Conservation (phyloP, 2,113 vertebrate species). For the Stercorarius parasiticus region DNA sequence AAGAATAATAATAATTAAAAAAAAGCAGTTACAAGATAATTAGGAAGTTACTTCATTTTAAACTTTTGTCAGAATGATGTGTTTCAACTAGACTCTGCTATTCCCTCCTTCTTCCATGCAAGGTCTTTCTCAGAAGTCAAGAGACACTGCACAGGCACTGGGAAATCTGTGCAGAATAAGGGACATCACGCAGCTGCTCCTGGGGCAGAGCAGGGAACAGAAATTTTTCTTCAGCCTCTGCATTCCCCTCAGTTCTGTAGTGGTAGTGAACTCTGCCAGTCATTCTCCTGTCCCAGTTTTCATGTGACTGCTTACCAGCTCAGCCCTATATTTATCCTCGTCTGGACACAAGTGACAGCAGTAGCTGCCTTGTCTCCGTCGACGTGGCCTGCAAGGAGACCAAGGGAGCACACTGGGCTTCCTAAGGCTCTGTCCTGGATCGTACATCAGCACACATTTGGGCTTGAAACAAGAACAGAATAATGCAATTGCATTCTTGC, state of each 20-base stretch:
- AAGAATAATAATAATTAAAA: not conserved
- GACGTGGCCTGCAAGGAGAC: accelerated
- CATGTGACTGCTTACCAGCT: not conserved
- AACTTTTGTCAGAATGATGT: not conserved
- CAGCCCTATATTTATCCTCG: not conserved
- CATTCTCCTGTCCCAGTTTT: not conserved
- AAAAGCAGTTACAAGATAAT: not conserved
- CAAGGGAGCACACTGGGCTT: not conserved
- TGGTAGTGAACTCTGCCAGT: not conserved
- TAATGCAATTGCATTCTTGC: not conserved
- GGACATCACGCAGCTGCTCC: not conserved
- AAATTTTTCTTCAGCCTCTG: not conserved
- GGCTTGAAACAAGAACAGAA: not conserved
- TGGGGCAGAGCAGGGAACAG: not conserved
- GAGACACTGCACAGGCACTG: not conserved
- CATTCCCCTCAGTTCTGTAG: not conserved
- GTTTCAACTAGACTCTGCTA: not conserved
- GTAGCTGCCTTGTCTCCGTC: not conserved
- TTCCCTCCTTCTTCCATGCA: not conserved
- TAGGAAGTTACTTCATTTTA: not conserved
- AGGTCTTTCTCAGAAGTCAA: not conserved
- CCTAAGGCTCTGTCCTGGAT: not conserved
- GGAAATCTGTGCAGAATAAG: not conserved
- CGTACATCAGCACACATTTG: not conserved
- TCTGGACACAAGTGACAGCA: not conserved